Percentiles rank a stretch among this genome's conserved stretches.
Conservation (phyloP, 2,113 vertebrate genomes). For the Hemibagrus wyckioides region DNA sequence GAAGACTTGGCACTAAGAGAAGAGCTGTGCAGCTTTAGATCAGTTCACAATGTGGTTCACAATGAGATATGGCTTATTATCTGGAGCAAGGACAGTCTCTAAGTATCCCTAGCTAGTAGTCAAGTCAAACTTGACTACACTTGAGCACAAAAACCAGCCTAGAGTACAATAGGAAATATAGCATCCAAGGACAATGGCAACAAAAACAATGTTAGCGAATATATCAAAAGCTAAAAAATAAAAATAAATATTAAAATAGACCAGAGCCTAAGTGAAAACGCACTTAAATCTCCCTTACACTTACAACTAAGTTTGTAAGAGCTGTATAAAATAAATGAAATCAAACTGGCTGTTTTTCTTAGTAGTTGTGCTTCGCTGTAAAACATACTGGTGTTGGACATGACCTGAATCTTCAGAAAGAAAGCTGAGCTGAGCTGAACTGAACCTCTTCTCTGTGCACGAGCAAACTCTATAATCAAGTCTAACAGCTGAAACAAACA, state of each 20-base stretch:
- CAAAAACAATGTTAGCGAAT: too few relatives aligned
- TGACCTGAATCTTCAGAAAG: neutral
- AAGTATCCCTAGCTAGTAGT: neutral
- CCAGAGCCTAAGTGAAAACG: too few relatives aligned
- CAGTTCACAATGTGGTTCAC: neutral
- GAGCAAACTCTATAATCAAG: neutral
- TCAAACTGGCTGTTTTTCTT: neutral
- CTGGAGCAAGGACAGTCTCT: neutral
- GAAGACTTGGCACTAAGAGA: slow-evolving; percentile 1
- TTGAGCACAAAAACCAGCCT: too few relatives aligned
- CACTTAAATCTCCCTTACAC: too few relatives aligned
- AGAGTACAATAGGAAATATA: too few relatives aligned
- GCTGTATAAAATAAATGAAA: neutral
- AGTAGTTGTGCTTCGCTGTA: neutral
- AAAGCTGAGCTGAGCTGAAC: neutral
- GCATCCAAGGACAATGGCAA: too few relatives aligned
- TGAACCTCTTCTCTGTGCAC: neutral
- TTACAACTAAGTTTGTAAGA: neutral
- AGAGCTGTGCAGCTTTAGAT: neutral
- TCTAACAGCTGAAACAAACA: neutral
- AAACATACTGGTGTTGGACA: neutral
- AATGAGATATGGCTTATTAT: neutral
- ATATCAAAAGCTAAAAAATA: too few relatives aligned
- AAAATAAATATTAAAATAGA: too few relatives aligned
- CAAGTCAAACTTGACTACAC: neutral